phyloP scores from a whole-genome alignment of 2,888 invertebrate species.

The Eristalinus aeneus region DNA sequence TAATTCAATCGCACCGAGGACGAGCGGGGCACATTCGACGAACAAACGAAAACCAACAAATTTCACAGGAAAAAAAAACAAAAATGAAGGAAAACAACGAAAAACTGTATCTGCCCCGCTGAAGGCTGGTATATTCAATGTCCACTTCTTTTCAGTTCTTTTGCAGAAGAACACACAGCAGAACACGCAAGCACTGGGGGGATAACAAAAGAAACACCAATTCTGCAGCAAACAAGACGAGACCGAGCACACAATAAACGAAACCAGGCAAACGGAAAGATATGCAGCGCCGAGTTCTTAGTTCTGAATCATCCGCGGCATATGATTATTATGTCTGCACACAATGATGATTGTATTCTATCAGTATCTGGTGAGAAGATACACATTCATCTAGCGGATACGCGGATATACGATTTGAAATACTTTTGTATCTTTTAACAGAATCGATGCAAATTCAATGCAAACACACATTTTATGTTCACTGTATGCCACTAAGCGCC shows the following conservation, averaged over 20 bases:
- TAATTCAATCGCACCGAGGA: neutral
- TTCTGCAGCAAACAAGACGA: constrained; percentile 46
- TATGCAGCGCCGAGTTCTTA: constrained; percentile 56
- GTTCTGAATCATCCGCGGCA: constrained; percentile 66
- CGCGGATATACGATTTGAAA: constrained; percentile 4
- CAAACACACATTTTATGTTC: neutral
- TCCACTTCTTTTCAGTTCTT: constrained; percentile 46
- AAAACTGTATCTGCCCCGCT: constrained; percentile 4
- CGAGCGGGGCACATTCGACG: neutral
- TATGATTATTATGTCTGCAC: constrained; percentile 22
- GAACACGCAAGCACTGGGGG: constrained; percentile 16
- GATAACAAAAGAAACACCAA: constrained; percentile 65
- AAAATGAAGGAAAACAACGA: constrained; percentile 19
- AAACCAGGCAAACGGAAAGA: constrained; percentile 28
- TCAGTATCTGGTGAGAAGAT: constrained; percentile 1
- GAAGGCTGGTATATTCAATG: constrained; percentile 47
- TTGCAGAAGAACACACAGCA: constrained; percentile 8
- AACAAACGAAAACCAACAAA: neutral
- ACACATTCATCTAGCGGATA: constrained; percentile 18
- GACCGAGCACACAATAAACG: constrained; percentile 15
- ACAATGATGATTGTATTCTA: constrained; percentile 34
- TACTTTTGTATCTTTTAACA: constrained; percentile 37
- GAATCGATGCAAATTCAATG: neutral
- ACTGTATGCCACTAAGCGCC: neutral
- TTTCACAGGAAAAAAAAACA: too few relatives aligned